Evolutionary conservation across 2,888 invertebrate species (phyloP).

Genomic region (Philereme vetulata): DNA sequence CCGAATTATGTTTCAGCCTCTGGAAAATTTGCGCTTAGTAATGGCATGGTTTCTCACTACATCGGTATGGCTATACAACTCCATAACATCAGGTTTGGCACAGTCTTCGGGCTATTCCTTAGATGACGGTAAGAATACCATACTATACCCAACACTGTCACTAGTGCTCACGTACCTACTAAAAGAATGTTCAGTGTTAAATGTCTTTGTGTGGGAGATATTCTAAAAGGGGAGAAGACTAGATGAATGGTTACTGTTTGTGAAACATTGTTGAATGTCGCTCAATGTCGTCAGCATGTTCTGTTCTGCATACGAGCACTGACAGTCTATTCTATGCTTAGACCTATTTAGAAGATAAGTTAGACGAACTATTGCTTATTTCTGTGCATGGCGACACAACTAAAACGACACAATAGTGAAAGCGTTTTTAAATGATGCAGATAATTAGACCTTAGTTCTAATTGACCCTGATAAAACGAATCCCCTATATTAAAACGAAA

Average conservation of each 20-base stretch:
- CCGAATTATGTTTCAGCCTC: conserved; percentile 72
- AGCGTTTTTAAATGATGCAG: conserved; percentile 9
- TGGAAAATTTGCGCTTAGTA: conserved; percentile 82
- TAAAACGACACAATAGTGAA: conserved; percentile 22
- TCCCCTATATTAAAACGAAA: not conserved
- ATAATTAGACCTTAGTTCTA: not conserved
- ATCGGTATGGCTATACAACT: conserved; percentile 83
- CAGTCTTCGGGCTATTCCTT: conserved; percentile 76
- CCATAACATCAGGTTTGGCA: conserved; percentile 75
- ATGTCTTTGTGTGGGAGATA: conserved; percentile 3
- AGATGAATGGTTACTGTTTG: conserved; percentile 16
- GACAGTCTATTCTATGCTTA: conserved; percentile 36
- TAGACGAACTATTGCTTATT: conserved; percentile 34
- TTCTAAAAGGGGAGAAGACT: conserved; percentile 1
- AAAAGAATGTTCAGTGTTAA: conserved; percentile 12
- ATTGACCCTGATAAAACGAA: not conserved
- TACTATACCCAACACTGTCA: not conserved
- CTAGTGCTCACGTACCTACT: not conserved
- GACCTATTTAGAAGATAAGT: conserved; percentile 36
- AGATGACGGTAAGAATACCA: conserved; percentile 66
- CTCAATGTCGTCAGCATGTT: conserved; percentile 74
- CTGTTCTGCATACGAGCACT: conserved; percentile 69
- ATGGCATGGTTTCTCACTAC: conserved; percentile 84
- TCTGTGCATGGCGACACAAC: conserved; percentile 37
- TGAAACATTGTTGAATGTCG: conserved; percentile 51